Conservation (phyloP, 2,888 invertebrate genomes). For the Dicranocentrus wangi region DNA sequence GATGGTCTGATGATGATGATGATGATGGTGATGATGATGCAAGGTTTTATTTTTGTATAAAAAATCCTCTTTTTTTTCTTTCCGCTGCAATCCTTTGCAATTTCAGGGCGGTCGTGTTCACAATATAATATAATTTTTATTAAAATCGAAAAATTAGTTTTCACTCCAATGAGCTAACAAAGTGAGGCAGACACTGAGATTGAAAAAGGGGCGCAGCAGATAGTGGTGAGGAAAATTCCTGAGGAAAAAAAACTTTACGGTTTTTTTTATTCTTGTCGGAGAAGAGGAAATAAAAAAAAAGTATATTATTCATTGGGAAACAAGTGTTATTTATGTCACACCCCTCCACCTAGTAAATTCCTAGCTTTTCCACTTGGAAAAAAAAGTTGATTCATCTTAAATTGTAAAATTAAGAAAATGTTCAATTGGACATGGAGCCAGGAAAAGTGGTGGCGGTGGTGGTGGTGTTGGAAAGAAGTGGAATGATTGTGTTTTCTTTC, state of each 20-base stretch:
- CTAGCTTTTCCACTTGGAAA: constrained; percentile 22
- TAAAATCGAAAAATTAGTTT: constrained; percentile 61
- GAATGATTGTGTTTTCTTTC: no score
- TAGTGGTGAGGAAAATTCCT: no score
- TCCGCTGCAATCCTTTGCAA: neutral
- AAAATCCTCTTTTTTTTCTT: no score
- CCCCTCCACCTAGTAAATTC: neutral
- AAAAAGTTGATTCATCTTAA: constrained; percentile 12
- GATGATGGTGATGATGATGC: no score
- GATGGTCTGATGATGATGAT: no score
- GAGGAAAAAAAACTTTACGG: no score
- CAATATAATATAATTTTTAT: constrained; percentile 60
- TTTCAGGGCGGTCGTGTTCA: neutral
- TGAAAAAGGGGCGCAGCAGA: constrained; percentile 9
- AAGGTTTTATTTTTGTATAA: neutral
- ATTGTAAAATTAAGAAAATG: constrained; percentile 10
- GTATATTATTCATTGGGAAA: neutral
- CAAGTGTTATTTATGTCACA: neutral
- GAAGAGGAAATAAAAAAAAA: neutral
- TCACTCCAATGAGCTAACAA: constrained; percentile 1
- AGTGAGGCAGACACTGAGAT: constrained; percentile 15
- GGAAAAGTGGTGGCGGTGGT: no score
- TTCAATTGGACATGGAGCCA: constrained; percentile 16
- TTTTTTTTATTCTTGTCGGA: no score
- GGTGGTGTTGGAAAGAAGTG: no score